Conservation (phyloP, 1,140 invertebrate genomes). For the Drosophila grimshawi region DNA sequence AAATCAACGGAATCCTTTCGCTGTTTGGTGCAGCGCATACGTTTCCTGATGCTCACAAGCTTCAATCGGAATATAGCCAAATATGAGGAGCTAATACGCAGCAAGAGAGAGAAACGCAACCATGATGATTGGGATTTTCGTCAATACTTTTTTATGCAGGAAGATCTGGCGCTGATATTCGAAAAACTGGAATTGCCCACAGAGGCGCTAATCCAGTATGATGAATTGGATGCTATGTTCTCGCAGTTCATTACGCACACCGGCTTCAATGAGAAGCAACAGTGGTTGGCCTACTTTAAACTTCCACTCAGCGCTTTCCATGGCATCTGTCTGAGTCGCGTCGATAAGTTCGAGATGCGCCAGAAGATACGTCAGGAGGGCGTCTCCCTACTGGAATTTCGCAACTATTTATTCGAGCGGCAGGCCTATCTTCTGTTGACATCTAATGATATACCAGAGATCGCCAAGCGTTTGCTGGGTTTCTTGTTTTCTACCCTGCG, state of each 20-base stretch:
- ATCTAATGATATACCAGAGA: conserved; percentile 76
- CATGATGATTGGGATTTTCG: conserved; percentile 97
- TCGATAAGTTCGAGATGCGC: conserved; percentile 89
- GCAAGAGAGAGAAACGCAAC: conserved; percentile 95
- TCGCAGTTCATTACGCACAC: conserved; percentile 98
- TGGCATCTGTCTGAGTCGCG: conserved; percentile 90
- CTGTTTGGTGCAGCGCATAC: conserved; percentile 91
- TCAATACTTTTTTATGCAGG: conserved; percentile 96
- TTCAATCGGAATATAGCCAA: conserved; percentile 93
- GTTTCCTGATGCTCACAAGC: conserved; percentile 93
- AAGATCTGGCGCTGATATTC: conserved; percentile 97
- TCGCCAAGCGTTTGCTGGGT: conserved; percentile 73
- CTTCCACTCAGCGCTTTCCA: conserved; percentile 92
- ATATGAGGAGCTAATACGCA: conserved; percentile 96
- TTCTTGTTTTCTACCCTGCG: conserved; percentile 81
- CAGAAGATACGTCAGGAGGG: conserved; percentile 89
- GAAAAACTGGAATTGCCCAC: conserved; percentile 97
- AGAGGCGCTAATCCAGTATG: conserved; percentile 98
- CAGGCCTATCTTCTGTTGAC: conserved; percentile 88
- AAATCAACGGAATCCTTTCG: conserved; percentile 95
- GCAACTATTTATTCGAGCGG: conserved; percentile 97
- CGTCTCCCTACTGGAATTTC: conserved; percentile 93
- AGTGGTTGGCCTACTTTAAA: conserved; percentile 92
- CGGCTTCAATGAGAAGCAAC: conserved; percentile 91
- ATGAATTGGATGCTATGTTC: conserved; percentile 98